Base-by-base conservation (phyloP, 2,888 invertebrate genomes). In the Lepidochrysops patricia region DNA sequence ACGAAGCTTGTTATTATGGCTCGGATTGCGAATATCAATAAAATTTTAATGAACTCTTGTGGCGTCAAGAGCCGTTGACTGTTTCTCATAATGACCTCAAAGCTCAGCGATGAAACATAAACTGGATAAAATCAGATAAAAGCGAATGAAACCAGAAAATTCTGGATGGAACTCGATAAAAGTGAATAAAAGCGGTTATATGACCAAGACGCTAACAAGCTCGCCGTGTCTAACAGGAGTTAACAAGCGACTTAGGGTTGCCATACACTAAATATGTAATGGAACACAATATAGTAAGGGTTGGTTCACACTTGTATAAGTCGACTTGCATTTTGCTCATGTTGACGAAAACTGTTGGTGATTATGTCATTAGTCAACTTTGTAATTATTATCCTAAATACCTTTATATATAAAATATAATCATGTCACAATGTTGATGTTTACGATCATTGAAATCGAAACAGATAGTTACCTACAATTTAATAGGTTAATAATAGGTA, bases 11-110 rank as follows among this genome's bases (percentile, higher is more conserved):
- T 43, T 43, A 43, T 43, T 43, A 43, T 43, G 23, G 4, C 43
- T 12, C 19, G 43, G 43, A 43, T 50, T 50, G 50, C 50, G 26
- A 50, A 50, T 50, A 50, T 26, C 50, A 50, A 43, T 43, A 43
- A 25, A 50, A 50, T 50, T 50, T 50, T 50, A 50, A 50, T 50
- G 50, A 50, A 26, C 50, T 26, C 50, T 50, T 26, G 25, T 26
- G 26, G 26, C 50, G 50, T 50, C 1, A 26, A 50, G 50, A 5
- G 26, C 26, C 26, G 9, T 50, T n/a, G 26, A 23, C 43, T 19
- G 43, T 43, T 43, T 19, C 43, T 43, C 43, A 43, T 43, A 43
- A 43, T 43, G 43, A 43, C 43, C 43, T 9, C 43, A 43, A 43
- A 19, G 43, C 43, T 43, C 43, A 19, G 15, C 37, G 15, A 43